A percentile compares a stretch with the other conserved stretches of the same genome.
phyloP scores from a whole-genome alignment of 30 jellyfish, hydroid and myxozoan species.

The Chrysaora quinquecirrha region DNA sequence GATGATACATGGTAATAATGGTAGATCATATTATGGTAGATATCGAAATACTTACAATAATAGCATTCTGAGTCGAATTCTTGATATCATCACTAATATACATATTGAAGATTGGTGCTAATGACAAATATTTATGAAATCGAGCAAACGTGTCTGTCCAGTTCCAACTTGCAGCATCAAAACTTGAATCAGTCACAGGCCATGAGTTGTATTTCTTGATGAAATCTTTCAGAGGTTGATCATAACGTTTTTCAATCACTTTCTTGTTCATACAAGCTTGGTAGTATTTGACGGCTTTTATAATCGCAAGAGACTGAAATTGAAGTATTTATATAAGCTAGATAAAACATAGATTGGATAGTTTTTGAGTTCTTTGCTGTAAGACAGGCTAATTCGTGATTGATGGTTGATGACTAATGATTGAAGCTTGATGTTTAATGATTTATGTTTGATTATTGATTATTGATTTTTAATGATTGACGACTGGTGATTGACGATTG shows the following conservation, averaged over 20 bases:
- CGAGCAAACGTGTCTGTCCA: conserved; percentile 58
- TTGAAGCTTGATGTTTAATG: no score
- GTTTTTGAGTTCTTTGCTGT: no score
- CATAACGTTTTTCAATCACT: conserved; percentile 71
- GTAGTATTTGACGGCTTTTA: conserved; percentile 82
- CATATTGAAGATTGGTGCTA: conserved; percentile 86
- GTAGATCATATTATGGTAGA: no score
- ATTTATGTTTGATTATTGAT: no score
- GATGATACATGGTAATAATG: no score
- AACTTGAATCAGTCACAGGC: conserved; percentile 90
- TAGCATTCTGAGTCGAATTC: conserved; percentile 76
- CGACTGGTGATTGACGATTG: no score
- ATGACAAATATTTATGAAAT: conserved; percentile 64
- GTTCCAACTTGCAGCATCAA: conserved; percentile 77
- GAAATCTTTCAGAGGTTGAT: conserved; percentile 75
- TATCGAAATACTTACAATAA: conserved; percentile 76
- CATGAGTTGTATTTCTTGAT: conserved; percentile 82
- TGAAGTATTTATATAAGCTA: no score
- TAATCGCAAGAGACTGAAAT: conserved; percentile 82
- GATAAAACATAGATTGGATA: no score
- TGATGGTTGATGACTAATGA: no score
- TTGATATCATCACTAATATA: conserved; percentile 85
- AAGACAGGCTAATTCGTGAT: no score
- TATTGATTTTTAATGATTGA: no score
- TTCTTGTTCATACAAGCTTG: conserved; percentile 80